Conservation (phyloP, 1,140 invertebrate species). For the Grapholita molesta region DNA sequence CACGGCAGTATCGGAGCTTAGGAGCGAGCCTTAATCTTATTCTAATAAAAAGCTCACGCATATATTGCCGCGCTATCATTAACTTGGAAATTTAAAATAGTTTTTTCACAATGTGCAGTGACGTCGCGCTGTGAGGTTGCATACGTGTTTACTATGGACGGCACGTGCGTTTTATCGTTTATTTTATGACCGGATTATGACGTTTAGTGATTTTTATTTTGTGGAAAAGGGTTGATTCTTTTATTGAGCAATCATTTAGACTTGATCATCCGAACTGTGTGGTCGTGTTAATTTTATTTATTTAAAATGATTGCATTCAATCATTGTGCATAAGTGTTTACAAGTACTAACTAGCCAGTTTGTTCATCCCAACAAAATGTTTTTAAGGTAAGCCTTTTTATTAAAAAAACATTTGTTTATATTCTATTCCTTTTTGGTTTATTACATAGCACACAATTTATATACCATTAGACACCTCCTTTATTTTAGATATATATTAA, state of each 20-base stretch:
- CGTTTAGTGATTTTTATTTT: constrained; percentile 61
- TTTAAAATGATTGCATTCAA: constrained; percentile 39
- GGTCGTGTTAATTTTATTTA: constrained; percentile 60
- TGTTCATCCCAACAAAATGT: constrained; percentile 50
- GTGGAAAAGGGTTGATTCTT: constrained; percentile 58
- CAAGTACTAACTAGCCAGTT: constrained; percentile 28
- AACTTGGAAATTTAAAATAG: constrained; percentile 50
- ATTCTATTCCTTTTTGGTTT: no score
- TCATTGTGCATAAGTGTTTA: constrained; percentile 29
- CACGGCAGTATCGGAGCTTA: constrained; percentile 69
- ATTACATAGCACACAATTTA: no score
- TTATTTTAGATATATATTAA: no score
- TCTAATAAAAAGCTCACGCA: constrained; percentile 75
- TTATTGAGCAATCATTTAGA: constrained; percentile 64
- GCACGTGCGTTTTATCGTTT: constrained; percentile 67
- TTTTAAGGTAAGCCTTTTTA: constrained; percentile 71
- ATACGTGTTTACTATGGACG: constrained; percentile 61
- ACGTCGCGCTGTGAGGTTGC: constrained; percentile 49
- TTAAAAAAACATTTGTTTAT: no score
- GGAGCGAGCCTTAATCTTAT: constrained; percentile 71
- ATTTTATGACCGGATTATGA: constrained; percentile 68
- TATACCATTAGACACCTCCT: no score
- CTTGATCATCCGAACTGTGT: constrained; percentile 58
- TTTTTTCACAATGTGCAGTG: constrained; percentile 50
- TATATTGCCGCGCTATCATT: constrained; percentile 64